Conservation (phyloP, 2,113 vertebrate genomes). For the Oreotragus oreotragus region DNA sequence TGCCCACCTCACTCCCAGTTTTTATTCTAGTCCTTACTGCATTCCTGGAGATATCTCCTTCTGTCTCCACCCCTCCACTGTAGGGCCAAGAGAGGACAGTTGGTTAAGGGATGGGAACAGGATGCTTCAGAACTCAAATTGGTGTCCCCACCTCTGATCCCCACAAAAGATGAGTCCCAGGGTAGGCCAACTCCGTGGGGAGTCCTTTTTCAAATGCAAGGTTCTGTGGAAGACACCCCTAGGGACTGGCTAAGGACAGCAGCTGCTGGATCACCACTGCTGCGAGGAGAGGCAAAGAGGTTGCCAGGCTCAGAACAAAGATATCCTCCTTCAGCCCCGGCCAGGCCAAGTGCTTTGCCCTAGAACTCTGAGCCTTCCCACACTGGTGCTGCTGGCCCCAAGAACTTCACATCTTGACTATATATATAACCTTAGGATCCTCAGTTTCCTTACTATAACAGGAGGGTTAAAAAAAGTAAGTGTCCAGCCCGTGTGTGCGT, state of each 20-base stretch:
- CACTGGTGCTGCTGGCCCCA: not conserved
- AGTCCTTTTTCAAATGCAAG: conserved; percentile 31
- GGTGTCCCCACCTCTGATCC: not conserved
- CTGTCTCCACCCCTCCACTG: not conserved
- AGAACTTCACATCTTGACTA: not conserved
- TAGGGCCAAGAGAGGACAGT: not conserved
- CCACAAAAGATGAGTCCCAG: not conserved
- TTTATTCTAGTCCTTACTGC: not conserved
- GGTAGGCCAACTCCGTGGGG: not conserved
- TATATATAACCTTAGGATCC: not conserved
- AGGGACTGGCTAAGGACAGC: not conserved
- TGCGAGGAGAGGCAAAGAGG: not conserved
- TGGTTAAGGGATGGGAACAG: not conserved
- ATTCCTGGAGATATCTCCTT: not conserved
- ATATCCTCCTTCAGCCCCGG: not conserved
- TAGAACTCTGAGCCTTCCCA: not conserved
- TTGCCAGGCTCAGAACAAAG: not conserved
- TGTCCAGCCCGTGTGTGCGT: not conserved
- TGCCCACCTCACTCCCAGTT: not conserved
- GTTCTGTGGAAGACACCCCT: not conserved
- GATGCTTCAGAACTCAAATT: not conserved
- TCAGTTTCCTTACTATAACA: not conserved
- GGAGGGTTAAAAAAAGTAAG: not conserved
- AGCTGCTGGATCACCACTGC: accelerated
- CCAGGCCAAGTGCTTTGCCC: not conserved